Conservation (phyloP, 2,797 vertebrate species). For the Poeciliopsis paucimaculata region DNA sequence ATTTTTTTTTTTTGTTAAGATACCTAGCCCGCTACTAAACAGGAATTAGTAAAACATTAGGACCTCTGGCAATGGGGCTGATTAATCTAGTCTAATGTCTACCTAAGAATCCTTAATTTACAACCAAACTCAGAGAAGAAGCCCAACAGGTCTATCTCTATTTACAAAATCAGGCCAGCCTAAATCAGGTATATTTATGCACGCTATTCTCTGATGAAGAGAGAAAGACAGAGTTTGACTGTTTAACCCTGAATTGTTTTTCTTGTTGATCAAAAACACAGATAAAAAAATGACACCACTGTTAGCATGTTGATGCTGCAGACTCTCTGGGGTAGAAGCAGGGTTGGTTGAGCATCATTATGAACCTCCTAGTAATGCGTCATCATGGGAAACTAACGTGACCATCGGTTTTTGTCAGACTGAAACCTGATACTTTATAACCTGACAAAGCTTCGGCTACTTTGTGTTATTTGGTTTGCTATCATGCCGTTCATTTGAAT, state of each 20-base stretch:
- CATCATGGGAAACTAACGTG: background rate
- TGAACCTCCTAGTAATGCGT: background rate
- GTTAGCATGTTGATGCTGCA: background rate
- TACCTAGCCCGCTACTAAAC: background rate
- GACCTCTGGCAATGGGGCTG: background rate
- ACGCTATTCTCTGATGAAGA: background rate
- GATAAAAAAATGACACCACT: background rate
- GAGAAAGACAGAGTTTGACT: background rate
- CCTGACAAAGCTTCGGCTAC: background rate
- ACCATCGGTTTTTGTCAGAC: background rate
- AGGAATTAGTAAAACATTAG: background rate
- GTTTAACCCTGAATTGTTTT: background rate
- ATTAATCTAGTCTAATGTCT: background rate
- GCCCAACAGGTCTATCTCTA: background rate
- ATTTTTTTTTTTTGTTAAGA: background rate
- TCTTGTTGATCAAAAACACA: background rate
- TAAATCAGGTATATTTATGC: background rate
- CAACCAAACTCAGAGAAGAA: background rate
- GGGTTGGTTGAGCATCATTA: background rate
- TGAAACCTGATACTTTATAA: background rate
- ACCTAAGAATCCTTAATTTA: background rate
- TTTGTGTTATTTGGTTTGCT: background rate
- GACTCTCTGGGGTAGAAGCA: background rate
- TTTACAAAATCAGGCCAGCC: background rate
- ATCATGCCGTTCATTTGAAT: constrained; percentile 35